Base-by-base conservation (phyloP, 1,140 invertebrate species). In the Zaprionus ghesquierei region DNA sequence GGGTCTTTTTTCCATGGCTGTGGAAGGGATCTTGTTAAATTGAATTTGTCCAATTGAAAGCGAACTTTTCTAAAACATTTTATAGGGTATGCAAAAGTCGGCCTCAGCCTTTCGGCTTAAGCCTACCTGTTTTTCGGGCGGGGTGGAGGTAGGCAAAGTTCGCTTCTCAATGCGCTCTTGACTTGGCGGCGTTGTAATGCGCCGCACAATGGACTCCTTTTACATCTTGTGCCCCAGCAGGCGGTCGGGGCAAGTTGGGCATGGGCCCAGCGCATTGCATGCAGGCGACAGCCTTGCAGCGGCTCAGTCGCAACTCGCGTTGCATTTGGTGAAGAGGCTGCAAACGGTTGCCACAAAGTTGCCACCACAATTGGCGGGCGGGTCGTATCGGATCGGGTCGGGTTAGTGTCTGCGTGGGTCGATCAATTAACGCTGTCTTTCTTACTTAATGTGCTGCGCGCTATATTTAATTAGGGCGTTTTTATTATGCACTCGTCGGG, bases 161-260 rank as follows among this genome's bases (percentile, higher is more conserved):
- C 25, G 54, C 46, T 65, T 6, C 61, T 58, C 44, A 41, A 15
- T 53, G 54, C 29, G 44, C 60, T 54, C 23, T 12, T 10, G 20
- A 18, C 46, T 59, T 35, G 41, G 18, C 60, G 44, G 35, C 66
- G 66, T 64, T 65, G 61, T 73, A 73, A 68, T 69, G 56, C 51
- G 27, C 35, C 59, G 46, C 71, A 74, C 66, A 69, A 69, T 74
- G 71, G 66, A 69, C 72, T 75, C 68, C 72, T 70, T 64, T 75
- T 70, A 70, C 72, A 75, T 58, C 18, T 33, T 53, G 63, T 62
- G 65, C 44, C 65, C 9, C 65, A 66, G 66, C 65, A 69, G 65
- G 71, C 56, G 65, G 58, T 38, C 29, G 38, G 35, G 13, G 41
- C 5, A 20, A 51, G 49, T 23, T 51, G 44, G 27, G 41, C 15